phyloP scores from a whole-genome alignment of 2,888 invertebrate species.

The Tinea trinotella region DNA sequence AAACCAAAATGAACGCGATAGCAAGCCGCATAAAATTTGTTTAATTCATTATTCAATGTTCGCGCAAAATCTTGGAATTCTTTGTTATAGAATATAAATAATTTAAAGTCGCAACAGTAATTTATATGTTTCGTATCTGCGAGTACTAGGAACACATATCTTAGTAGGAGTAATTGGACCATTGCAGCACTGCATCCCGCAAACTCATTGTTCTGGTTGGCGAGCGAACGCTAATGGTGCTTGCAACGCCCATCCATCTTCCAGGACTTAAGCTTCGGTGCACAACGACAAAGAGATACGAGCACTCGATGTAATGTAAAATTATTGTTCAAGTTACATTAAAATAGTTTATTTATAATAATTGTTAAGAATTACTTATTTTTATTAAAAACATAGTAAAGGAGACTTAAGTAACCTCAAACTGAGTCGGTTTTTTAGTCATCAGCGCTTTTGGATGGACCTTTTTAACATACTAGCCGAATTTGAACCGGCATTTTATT shows the following conservation, averaged over 20 bases:
- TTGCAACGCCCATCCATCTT: slow-evolving; percentile 16
- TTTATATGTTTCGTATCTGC: background rate
- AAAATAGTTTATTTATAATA: background rate
- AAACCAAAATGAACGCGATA: no score
- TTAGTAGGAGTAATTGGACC: slow-evolving; percentile 3
- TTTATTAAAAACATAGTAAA: no score
- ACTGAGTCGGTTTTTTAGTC: no score
- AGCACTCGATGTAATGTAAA: slow-evolving; percentile 1
- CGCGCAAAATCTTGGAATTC: no score
- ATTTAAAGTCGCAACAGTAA: no score
- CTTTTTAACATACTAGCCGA: no score
- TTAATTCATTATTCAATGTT: no score
- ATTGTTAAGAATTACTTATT: background rate
- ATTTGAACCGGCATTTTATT: no score
- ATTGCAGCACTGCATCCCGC: slow-evolving; percentile 9
- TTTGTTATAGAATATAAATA: no score
- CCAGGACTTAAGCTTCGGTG: slow-evolving; percentile 11
- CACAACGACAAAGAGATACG: background rate
- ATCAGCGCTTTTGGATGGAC: no score
- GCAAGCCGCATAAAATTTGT: no score
- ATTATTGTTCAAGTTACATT: background rate
- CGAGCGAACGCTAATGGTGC: slow-evolving; percentile 16
- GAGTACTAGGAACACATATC: background rate
- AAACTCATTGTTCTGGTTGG: slow-evolving; percentile 18
- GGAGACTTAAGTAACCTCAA: no score